A percentile compares a stretch with the other conserved stretches of the same genome.
These are phyloP conservation scores for Merluccius polli DNA, from an alignment of 2,797 vertebrate genomes.

Conservation along the genomic window DNA sequence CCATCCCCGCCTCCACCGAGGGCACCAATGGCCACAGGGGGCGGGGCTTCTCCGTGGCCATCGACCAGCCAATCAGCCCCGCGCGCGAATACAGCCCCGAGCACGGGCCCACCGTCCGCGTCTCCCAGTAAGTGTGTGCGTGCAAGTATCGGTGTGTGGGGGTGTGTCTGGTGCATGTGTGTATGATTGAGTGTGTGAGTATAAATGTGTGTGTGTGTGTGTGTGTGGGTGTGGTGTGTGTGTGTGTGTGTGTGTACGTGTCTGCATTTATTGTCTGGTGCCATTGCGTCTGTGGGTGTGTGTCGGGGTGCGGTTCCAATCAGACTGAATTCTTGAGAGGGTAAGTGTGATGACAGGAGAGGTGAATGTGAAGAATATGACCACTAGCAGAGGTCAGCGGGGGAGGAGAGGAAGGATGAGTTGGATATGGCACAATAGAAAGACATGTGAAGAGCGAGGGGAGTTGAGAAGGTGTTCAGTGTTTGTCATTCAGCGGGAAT, in stretches of 20 bases:
- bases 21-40: conserved; percentile 69
- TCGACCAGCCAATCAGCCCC: conserved; percentile 79
- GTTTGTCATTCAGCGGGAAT: not conserved
- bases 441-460: not conserved
- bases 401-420: not conserved
- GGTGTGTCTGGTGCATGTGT: not conserved
- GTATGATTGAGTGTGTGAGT: too few species aligned
- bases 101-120: conserved; percentile 82
- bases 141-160: not conserved
- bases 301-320: not conserved
- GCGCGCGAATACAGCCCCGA: conserved; percentile 77
- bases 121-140: conserved; percentile 83
- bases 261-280: not conserved
- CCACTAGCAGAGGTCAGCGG: not conserved
- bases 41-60: conserved; percentile 89
- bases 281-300: too few species aligned
- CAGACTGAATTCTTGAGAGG: not conserved
- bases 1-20: conserved; percentile 87
- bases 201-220: not conserved
- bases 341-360: not conserved
- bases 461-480: not conserved
- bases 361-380: not conserved
- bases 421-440: not conserved
- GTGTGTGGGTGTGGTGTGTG: not conserved
- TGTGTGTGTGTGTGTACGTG: too few species aligned